phyloP scores from a whole-genome alignment of 2,888 invertebrate genomes.

The Scelioninae gen. 1 region DNA sequence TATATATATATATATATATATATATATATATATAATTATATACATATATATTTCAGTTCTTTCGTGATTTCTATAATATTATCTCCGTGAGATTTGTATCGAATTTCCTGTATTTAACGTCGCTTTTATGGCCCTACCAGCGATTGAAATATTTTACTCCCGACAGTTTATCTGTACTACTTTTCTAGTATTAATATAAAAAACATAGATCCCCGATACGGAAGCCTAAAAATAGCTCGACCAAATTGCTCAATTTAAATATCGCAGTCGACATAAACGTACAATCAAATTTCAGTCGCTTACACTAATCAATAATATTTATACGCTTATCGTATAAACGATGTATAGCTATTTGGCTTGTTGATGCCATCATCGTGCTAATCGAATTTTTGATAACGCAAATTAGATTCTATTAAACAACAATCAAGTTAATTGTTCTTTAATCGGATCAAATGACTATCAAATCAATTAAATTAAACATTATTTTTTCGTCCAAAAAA shows the following conservation, averaged over 20 bases:
- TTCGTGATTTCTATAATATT: conserved; percentile 49
- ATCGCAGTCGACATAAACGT: conserved; percentile 37
- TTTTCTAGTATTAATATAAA: conserved; percentile 51
- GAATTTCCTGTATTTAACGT: conserved; percentile 43
- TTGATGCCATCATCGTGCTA: conserved; percentile 1
- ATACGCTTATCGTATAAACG: conserved; percentile 17
- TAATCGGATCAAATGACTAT: conserved; percentile 7
- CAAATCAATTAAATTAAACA: neutral
- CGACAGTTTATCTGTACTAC: conserved; percentile 45
- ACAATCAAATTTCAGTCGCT: conserved; percentile 36
- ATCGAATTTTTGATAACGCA: conserved; percentile 17
- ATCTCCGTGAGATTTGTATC: conserved; percentile 45
- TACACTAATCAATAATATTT: conserved; percentile 28
- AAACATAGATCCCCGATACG: conserved; percentile 34
- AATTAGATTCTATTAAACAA: conserved; percentile 16
- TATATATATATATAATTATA: too few relatives aligned
- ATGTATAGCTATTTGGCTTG: conserved; percentile 13
- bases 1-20: too few relatives aligned
- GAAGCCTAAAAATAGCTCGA: conserved; percentile 47
- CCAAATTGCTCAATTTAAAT: conserved; percentile 53
- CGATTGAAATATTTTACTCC: conserved; percentile 45
- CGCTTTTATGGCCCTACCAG: conserved; percentile 30
- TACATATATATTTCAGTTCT: conserved; percentile 30
- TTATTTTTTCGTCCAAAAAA: neutral
- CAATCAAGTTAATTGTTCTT: neutral